Evolutionary conservation across 2,888 invertebrate species (phyloP), one percentile per base, ranked within the genome.

Genomic region (Exocentrus adspersus): DNA sequence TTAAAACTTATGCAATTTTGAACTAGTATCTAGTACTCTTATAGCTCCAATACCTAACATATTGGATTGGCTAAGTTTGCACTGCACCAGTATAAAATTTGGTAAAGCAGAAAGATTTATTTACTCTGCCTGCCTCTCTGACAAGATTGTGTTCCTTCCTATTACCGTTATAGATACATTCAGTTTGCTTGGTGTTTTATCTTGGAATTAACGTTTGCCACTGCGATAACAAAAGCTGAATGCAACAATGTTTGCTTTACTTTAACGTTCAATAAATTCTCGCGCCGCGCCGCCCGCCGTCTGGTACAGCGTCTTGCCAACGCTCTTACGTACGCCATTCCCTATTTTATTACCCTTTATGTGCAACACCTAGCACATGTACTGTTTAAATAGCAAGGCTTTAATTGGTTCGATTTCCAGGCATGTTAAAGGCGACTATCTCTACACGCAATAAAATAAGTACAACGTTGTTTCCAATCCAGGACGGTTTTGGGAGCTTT

Each of bases 221-320:
- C 37, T 53, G 53, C 37, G 53, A 53, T 53, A 21, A 53, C 53
- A 37, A 37, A 53, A 21, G 53, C 21, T 41, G 20, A 14, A 54
- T 54, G 43, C 41, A 43, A 54, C 43, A 54, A 54, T 43, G 54
- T 54, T 54, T 54, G 54, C 42, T 54, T 54, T 54, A 42, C 43
- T 43, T 19, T 43, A 43, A 43, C 28, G 54, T 54, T 54, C 54
- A 43, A 43, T 43, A 54, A 54, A 43, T 54, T 54, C 9, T 17
- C 42, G 17, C n/a, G n/a, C n/a, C n/a, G n/a, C n/a, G n/a, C n/a
- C n/a, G n/a, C n/a, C 24, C 21, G 54, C 54, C 42, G 54, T 21
- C 28, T 54, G 21, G 43, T 24, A 43, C 54, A 54, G 54, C 43
- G 28, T 14, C 42, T 43, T 28, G 43, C 43, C 20, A 43, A 41